Evolutionary conservation across 2,888 invertebrate genomes (phyloP).

Genomic region (Carcina quercana): DNA sequence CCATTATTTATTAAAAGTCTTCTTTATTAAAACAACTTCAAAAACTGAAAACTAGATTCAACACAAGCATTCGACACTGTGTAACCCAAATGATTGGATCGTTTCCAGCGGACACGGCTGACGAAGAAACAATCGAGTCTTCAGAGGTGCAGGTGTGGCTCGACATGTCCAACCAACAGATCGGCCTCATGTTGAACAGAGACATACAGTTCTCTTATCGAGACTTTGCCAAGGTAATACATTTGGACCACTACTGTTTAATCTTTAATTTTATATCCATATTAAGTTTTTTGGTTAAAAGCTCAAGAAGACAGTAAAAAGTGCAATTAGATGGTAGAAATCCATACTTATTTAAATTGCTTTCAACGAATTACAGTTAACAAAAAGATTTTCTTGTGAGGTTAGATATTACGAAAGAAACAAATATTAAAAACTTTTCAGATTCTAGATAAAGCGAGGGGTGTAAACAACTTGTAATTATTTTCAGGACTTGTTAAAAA

Average conservation of each 20-base stretch:
- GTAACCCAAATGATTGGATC: neutral
- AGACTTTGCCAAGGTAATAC: constrained; percentile 82
- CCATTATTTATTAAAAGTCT: too few relatives aligned
- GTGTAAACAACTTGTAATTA: neutral
- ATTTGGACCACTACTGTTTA: constrained; percentile 5
- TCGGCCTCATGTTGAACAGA: constrained; percentile 90
- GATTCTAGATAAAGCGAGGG: too few relatives aligned
- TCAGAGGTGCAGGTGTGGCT: constrained; percentile 93
- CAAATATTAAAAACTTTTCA: neutral
- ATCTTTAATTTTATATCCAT: too few relatives aligned
- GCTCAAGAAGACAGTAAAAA: too few relatives aligned
- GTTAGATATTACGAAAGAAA: neutral
- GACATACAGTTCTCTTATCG: constrained; percentile 91
- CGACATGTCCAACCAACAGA: constrained; percentile 97
- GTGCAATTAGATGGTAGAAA: too few relatives aligned
- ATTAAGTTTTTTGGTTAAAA: too few relatives aligned
- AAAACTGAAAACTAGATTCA: too few relatives aligned
- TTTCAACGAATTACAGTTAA: too few relatives aligned
- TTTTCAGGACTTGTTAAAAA: constrained; percentile 76
- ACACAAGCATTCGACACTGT: constrained; percentile 4
- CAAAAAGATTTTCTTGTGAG: too few relatives aligned
- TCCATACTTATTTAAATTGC: too few relatives aligned
- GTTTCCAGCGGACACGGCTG: constrained; percentile 79
- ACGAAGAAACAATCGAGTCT: constrained; percentile 89
- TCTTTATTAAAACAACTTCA: too few relatives aligned